Evolutionary conservation across 2,113 vertebrate species (phyloP).

Genomic region (Indicator indicator): DNA sequence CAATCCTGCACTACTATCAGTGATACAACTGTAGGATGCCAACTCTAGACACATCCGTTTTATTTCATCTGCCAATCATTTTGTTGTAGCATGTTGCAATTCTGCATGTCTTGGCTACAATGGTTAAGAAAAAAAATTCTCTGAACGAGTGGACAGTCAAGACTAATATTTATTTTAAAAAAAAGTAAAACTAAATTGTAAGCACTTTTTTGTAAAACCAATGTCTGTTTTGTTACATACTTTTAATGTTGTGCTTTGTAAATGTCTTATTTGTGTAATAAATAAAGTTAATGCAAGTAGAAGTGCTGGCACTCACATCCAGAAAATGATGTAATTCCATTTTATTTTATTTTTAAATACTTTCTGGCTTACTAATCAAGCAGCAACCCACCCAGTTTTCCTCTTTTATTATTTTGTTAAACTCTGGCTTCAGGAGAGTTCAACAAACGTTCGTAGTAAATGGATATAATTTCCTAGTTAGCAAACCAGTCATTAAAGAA

Average conservation of each 20-base stretch:
- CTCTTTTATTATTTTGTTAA: conserved; percentile 67
- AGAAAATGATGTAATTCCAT: conserved; percentile 69
- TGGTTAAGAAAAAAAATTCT: conserved; percentile 81
- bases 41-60: conserved; percentile 68
- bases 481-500: conserved; percentile 58
- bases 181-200: conserved; percentile 86
- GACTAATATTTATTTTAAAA: conserved; percentile 98
- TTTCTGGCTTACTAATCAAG: conserved; percentile 60
- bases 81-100: conserved; percentile 84
- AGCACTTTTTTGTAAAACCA: conserved; percentile 95
- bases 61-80: conserved; percentile 72
- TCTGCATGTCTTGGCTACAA: conserved; percentile 85
- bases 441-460: conserved; percentile 54
- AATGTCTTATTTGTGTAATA: conserved; percentile 96
- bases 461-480: conserved; percentile 60
- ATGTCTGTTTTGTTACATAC: conserved; percentile 93
- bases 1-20: conserved; percentile 18
- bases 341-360: conserved; percentile 75
- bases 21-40: conserved; percentile 43
- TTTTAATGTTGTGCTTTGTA: conserved; percentile 93
- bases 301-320: conserved; percentile 84
- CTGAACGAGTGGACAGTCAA: conserved; percentile 79
- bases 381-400: conserved; percentile 52
- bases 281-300: conserved; percentile 86
- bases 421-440: conserved; percentile 60